Conservation (phyloP, 2,797 vertebrate species). For the Cheirogaleus major region DNA sequence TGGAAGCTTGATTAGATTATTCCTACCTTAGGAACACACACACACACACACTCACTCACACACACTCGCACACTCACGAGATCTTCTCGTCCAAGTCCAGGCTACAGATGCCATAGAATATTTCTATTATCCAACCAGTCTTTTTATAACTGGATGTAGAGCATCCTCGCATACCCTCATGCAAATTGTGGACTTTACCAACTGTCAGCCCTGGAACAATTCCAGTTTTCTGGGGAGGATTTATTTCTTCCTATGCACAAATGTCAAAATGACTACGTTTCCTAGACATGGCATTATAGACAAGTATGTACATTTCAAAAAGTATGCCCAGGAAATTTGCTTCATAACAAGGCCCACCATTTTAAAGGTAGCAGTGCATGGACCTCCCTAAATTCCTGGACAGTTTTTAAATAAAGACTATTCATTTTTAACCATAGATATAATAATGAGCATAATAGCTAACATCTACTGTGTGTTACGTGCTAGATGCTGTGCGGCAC, state of each 20-base stretch:
- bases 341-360: neutral
- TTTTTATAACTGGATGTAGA: constrained; percentile 15
- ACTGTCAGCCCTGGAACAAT: neutral
- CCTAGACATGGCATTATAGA: neutral
- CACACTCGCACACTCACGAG: neutral
- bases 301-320: neutral
- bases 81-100: neutral
- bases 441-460: neutral
- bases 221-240: constrained; percentile 10
- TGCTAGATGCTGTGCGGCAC: no score
- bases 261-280: constrained; percentile 35
- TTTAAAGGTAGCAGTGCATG: neutral
- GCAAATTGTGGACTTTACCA: constrained; percentile 50
- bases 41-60: neutral
- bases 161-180: neutral
- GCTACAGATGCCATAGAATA: neutral
- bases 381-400: neutral
- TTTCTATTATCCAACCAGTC: constrained; percentile 7
- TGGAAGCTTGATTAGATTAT: neutral
- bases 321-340: neutral
- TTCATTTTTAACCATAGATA: neutral
- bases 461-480: neutral
- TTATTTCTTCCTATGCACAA: constrained; percentile 18
- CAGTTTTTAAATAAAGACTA: neutral
- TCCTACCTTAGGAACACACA: neutral